Percentiles rank a stretch among this genome's conserved stretches.
These are phyloP conservation scores for Cabera pusaria DNA, from an alignment of 2,888 invertebrate genomes.

Conservation along the genomic window DNA sequence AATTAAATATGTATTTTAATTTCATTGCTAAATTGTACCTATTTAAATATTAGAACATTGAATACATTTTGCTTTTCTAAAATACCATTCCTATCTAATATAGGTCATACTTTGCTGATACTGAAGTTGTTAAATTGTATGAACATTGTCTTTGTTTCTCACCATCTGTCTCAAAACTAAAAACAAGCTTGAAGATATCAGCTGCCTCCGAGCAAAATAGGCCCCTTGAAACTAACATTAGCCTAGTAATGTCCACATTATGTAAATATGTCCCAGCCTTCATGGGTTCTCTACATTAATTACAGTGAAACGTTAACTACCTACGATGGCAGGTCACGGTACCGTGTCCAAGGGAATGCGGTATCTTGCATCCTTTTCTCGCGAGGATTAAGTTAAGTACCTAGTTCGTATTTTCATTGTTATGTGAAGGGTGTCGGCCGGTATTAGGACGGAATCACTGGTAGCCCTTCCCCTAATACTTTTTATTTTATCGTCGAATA, in stretches of 20 bases:
- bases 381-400: conserved; percentile 12
- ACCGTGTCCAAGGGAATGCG: conserved; percentile 17
- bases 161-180: conserved; percentile 25
- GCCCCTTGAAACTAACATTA: conserved; percentile 35
- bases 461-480: conserved; percentile 26
- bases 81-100: too few species aligned
- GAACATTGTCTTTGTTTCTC: conserved; percentile 12
- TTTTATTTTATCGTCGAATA: conserved; percentile 30
- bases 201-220: conserved; percentile 25
- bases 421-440: conserved; percentile 31
- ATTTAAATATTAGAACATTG: too few species aligned
- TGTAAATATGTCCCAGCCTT: conserved; percentile 39
- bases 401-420: conserved; percentile 28
- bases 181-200: conserved; percentile 23
- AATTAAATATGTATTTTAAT: not conserved
- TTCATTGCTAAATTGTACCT: too few species aligned
- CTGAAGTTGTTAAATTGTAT: too few species aligned
- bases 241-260: conserved; percentile 42
- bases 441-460: conserved; percentile 28
- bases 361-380: conserved; percentile 22
- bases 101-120: too few species aligned
- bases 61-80: too few species aligned
- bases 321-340: conserved; percentile 22
- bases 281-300: conserved; percentile 36
- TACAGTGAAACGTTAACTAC: conserved; percentile 33